A percentile compares a stretch with the other conserved stretches of the same genome.
These are phyloP conservation scores for Callospermophilus lateralis DNA, from an alignment of 2,113 vertebrate genomes.

Conservation along the genomic window DNA sequence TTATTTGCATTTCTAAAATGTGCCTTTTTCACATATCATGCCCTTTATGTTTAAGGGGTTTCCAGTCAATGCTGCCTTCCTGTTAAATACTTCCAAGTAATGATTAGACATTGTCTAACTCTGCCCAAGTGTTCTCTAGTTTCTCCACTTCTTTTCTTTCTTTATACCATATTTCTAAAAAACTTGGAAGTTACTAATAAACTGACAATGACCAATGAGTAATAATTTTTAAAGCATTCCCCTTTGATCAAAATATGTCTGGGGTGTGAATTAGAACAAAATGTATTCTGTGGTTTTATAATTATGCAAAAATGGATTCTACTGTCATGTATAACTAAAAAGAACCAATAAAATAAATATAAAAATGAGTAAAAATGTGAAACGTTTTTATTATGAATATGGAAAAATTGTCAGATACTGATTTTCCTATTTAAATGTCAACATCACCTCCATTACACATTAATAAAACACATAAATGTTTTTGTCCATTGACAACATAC, in stretches of 20 bases:
- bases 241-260: constrained; percentile 5
- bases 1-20: not conserved
- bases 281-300: no score
- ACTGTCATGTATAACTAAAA: no score
- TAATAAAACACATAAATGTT: not conserved
- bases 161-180: not conserved
- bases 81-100: not conserved
- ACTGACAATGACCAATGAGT: not conserved
- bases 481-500: not conserved
- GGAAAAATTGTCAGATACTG: not conserved
- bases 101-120: not conserved
- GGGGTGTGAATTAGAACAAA: no score
- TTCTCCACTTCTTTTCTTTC: not conserved
- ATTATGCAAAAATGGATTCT: no score
- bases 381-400: not conserved
- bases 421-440: not conserved
- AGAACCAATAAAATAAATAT: no score
- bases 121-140: not conserved
- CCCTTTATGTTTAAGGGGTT: not conserved
- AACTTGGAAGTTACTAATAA: not conserved
- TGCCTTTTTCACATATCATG: not conserved
- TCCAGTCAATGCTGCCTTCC: not conserved
- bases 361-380: not conserved
- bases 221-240: not conserved
- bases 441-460: not conserved